A percentile compares a stretch with the other conserved stretches of the same genome.
phyloP scores from a whole-genome alignment of 35 echinoderm and acorn worm species.

The Stichopus chloronotus region DNA sequence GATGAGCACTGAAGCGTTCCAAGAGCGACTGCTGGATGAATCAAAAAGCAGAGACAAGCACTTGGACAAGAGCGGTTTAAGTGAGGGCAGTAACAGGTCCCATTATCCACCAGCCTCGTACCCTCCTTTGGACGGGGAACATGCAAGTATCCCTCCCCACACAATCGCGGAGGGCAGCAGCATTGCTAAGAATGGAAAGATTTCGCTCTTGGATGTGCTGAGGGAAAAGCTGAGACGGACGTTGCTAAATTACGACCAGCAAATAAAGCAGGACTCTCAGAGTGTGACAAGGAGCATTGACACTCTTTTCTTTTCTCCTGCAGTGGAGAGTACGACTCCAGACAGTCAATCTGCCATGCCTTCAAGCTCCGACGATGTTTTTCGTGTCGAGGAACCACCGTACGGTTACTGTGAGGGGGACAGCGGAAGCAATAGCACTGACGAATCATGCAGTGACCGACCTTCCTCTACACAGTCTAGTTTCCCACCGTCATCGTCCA shows the following conservation, averaged over 20 bases:
- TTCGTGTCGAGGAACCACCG: not conserved
- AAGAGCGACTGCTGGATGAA: not conserved
- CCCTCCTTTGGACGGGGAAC: not conserved
- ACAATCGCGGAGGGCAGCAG: slow-evolving; percentile 8
- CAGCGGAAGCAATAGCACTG: slow-evolving; percentile 52
- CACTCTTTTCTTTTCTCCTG: slow-evolving; percentile 60
- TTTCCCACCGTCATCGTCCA: slow-evolving; percentile 7
- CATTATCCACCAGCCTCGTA: not conserved
- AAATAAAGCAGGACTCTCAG: slow-evolving; percentile 46
- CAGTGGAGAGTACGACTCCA: slow-evolving; percentile 43
- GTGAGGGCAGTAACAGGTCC: not conserved
- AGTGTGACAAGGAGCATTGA: slow-evolving; percentile 53
- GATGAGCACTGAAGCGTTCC: slow-evolving; percentile 23
- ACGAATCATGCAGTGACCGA: slow-evolving; percentile 51
- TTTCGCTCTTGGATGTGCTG: slow-evolving; percentile 51
- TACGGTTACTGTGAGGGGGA: slow-evolving; percentile 44
- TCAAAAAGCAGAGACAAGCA: not conserved
- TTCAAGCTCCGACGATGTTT: slow-evolving; percentile 49
- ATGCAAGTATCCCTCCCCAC: not conserved
- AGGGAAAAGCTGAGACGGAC: slow-evolving; percentile 40
- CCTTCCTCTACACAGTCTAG: slow-evolving; percentile 45
- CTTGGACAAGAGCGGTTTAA: not conserved
- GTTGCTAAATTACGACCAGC: slow-evolving; percentile 54
- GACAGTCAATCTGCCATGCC: slow-evolving; percentile 52
- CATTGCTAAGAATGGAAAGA: slow-evolving; percentile 53